Evolutionary conservation across 2,888 invertebrate species (phyloP).

Genomic region (Hesperia comma): DNA sequence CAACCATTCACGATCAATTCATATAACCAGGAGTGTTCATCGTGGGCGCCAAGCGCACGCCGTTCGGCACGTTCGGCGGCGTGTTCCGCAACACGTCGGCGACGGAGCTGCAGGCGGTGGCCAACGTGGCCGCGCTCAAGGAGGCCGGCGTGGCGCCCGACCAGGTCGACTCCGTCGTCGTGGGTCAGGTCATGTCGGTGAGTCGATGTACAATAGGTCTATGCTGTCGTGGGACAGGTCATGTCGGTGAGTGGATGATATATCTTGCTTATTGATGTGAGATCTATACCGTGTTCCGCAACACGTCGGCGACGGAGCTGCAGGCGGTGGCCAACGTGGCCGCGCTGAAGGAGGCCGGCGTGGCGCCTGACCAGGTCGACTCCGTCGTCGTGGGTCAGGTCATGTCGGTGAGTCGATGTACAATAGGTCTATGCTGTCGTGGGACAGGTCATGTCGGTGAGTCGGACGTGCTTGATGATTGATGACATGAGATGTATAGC

Average conservation of each 20-base stretch:
- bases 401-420: constrained; percentile 89
- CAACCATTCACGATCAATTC: too few species aligned
- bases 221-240: too few species aligned
- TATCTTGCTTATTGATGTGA: too few species aligned
- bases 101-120: constrained; percentile 91
- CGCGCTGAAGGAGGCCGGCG: constrained; percentile 89
- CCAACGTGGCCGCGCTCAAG: constrained; percentile 90
- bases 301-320: constrained; percentile 89
- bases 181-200: constrained; percentile 95
- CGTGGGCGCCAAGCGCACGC: constrained; percentile 97
- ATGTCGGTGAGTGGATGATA: too few species aligned
- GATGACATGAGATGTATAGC: too few species aligned
- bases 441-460: too few species aligned
- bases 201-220: too few species aligned
- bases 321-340: constrained; percentile 92
- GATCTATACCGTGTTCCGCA: constrained; percentile 88
- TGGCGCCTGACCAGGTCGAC: constrained; percentile 94
- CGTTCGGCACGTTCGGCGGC: constrained; percentile 98
- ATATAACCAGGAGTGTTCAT: constrained; percentile 90
- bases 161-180: constrained; percentile 92
- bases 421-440: too few species aligned
- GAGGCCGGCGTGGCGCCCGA: constrained; percentile 93
- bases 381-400: constrained; percentile 96
- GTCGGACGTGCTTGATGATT: too few species aligned
- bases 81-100: constrained; percentile 89